A percentile compares a stretch with the other conserved stretches of the same genome.
Evolutionary conservation across 1,140 invertebrate genomes (phyloP).

Genomic region (Teleogryllus occipitalis): DNA sequence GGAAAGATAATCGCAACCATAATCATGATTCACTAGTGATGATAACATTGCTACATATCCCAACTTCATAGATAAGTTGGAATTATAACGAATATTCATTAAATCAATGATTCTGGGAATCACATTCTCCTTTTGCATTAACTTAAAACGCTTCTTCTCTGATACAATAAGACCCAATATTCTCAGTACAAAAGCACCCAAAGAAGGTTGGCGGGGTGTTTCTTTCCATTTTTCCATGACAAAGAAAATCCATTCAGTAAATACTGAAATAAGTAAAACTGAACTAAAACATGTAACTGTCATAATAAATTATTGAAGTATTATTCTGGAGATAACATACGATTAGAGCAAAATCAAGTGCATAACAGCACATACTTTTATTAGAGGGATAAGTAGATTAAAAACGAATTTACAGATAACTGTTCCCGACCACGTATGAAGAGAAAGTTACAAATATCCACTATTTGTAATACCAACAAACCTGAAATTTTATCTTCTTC

Average conservation of each 20-base stretch:
- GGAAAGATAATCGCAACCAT: constrained; percentile 14
- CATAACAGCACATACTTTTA: too few species aligned
- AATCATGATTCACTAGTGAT: constrained; percentile 16
- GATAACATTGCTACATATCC: constrained; percentile 16
- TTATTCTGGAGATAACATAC: too few species aligned
- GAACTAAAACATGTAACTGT: background rate
- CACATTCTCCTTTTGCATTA: background rate
- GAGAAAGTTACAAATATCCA: background rate
- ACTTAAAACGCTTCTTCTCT: constrained; percentile 16
- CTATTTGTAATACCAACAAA: background rate
- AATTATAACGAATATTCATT: background rate
- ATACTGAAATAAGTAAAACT: constrained; percentile 12
- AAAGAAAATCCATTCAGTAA: constrained; percentile 12
- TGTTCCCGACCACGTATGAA: too few species aligned
- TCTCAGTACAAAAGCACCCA: constrained; percentile 40
- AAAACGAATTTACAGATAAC: too few species aligned
- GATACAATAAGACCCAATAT: constrained; percentile 39
- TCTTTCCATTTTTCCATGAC: constrained; percentile 40
- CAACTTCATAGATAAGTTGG: constrained; percentile 16
- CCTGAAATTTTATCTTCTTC: background rate
- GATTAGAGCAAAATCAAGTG: too few species aligned
- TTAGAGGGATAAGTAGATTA: too few species aligned
- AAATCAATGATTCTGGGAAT: background rate
- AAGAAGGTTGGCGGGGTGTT: constrained; percentile 35
- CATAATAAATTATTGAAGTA: background rate